Evolutionary conservation across 2,888 invertebrate genomes (phyloP), one percentile per base, ranked within the genome.

Genomic region (Calliphora vomitoria): DNA sequence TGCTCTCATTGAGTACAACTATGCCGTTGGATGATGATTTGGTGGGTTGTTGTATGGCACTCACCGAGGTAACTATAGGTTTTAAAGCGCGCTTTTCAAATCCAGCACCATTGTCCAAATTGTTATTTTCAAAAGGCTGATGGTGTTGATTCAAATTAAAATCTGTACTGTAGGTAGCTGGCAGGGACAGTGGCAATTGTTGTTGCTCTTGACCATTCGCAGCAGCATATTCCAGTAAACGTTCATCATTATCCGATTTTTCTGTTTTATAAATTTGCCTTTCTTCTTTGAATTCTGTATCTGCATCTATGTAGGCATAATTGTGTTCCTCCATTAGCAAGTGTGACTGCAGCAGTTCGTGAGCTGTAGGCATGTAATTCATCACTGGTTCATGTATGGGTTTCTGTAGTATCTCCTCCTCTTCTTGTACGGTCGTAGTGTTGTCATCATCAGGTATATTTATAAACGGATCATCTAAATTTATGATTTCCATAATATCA

Each of bases 401-500:
- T 35, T 74, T 72, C 10, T 64, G 69, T 13, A 71, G 15, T 3
- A 89, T 83, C 6, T 89, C 53, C 4, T 81, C 71, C 15, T 85
- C 82, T 25, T 69, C 80, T 81, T 83, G 86, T 3, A 86, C 89
- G 25, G 81, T 88, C 10, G 85, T 88, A 4, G 86, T 89, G 4
- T 90, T 91, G 4, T 93, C 91, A 86, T 93, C 93, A 55, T 93
- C 93, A 0, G 93, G 90, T 69, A 93, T 93, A 35, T 93, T 92
- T 55, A 93, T 93, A 38, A 92, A 94, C 0, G 93, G 93, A 89
- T 93, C 94, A 71, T 94, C 93, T 25, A 94, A 88, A 66, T 93
- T 92, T 5, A 94, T 93, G 2, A 94, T 93, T 88, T 94, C 93
- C 93, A 94, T 93, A 58, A 94, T 93, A 89, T 94, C 93, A 89